A percentile compares a stretch with the other conserved stretches of the same genome.
Conservation (phyloP, 2,888 invertebrate species). For the Coleophora deauratella region DNA sequence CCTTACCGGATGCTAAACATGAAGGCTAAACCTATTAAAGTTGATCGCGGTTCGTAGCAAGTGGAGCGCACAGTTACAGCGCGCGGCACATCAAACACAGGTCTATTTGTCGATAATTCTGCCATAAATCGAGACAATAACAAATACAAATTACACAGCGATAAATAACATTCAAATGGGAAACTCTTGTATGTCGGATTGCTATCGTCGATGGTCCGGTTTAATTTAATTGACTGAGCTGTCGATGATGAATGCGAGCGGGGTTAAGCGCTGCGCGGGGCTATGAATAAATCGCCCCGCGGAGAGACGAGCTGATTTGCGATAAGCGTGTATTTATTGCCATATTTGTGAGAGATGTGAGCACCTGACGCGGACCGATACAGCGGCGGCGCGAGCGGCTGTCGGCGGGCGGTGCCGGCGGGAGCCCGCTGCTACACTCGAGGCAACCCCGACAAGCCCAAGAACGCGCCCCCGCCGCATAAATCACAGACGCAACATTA, state of each 20-base stretch:
- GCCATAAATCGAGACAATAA: conserved; percentile 19
- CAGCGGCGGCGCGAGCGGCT: not conserved
- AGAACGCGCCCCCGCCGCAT: conserved; percentile 38
- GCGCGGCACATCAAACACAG: conserved; percentile 26
- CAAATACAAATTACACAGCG: conserved; percentile 49
- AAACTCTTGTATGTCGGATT: conserved; percentile 49
- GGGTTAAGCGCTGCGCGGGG: conserved; percentile 61
- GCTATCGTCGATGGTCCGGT: conserved; percentile 62
- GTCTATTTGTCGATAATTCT: conserved; percentile 36
- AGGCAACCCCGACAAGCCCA: conserved; percentile 44
- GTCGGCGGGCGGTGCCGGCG: conserved; percentile 19
- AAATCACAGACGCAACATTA: conserved; percentile 49
- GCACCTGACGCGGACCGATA: conserved; percentile 33
- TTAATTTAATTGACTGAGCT: conserved; percentile 70
- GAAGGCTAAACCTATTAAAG: too few species aligned
- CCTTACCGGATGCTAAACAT: too few species aligned
- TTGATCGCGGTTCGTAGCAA: too few species aligned
- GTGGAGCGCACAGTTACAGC: too few species aligned
- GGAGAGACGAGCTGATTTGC: conserved; percentile 68
- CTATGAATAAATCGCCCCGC: conserved; percentile 67
- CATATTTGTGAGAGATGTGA: conserved; percentile 50
- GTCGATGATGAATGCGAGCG: conserved; percentile 65
- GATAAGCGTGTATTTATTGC: conserved; percentile 71
- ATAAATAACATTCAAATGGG: conserved; percentile 57
- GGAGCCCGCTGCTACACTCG: conserved; percentile 46